Percentiles rank a stretch among this genome's conserved stretches.
Evolutionary conservation across 2,888 invertebrate genomes (phyloP).

Genomic region (Achlya flavicornis): DNA sequence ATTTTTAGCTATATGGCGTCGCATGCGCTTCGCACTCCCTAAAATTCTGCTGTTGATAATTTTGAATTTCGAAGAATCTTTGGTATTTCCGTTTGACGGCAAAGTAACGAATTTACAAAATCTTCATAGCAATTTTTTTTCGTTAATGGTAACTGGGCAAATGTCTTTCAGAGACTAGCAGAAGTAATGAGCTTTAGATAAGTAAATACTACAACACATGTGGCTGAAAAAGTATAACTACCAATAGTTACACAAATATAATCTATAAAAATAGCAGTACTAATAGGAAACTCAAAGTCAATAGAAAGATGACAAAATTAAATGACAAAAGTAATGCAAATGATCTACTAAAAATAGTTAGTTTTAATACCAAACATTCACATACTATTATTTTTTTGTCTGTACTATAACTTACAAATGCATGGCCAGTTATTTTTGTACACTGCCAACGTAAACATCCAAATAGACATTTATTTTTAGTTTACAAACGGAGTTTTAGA

Average conservation of each 20-base stretch:
- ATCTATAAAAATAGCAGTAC: too few species aligned
- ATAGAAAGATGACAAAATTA: too few species aligned
- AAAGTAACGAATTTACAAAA: neutral
- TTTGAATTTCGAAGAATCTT: neutral
- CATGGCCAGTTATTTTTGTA: neutral
- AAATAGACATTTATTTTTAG: constrained; percentile 4
- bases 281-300: too few species aligned
- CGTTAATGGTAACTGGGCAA: too few species aligned
- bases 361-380: too few species aligned
- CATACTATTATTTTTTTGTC: neutral
- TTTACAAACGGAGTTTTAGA: neutral
- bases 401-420: neutral
- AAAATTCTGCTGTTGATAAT: neutral
- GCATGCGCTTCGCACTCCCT: neutral
- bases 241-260: too few species aligned
- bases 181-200: too few species aligned
- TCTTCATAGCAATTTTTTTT: neutral
- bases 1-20: neutral
- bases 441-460: neutral
- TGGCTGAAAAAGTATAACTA: too few species aligned
- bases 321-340: too few species aligned
- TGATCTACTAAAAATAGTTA: too few species aligned
- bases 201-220: too few species aligned
- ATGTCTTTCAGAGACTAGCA: too few species aligned
- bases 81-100: neutral